Evolutionary conservation across 1,140 invertebrate species (phyloP), one percentile per base, ranked within the genome.

Genomic region (Oryzaephilus surinamensis): DNA sequence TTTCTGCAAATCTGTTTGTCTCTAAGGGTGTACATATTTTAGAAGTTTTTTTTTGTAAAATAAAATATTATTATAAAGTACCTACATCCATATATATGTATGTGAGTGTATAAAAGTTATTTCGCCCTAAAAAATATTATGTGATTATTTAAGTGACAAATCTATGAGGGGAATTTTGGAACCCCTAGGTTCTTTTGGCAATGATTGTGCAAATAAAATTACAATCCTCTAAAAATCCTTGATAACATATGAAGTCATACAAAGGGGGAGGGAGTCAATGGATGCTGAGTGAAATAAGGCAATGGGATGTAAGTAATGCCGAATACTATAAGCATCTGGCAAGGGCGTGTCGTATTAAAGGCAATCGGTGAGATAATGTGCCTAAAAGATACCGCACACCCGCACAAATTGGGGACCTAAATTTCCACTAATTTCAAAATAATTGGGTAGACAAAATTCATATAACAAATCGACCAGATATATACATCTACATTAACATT

Each of bases 251-350:
- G 27, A 38, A 38, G 27, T 38, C 11, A n/a, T 19, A 31, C 27
- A 23, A 21, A 18, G 26, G 32, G 32, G 39, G 39, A 32, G 26
- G 13, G n/a, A 6, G 18, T 32, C n/a, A 12, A 14, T 13, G 8
- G 13, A 5, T 32, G 14, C 12, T 30, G 28, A 15, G n/a, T 15
- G 13, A 13, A 29, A 19, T 34, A 36, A 26, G 38, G 43, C 41
- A 46, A 50, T 50, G 48, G 48, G 34, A 50, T 35, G 48, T 47
- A 50, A 50, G 41, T 50, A n/a, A n/a, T n/a, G n/a, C n/a, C n/a
- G n/a, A 50, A 50, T 47, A 32, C 32, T 23, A 27, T 30, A 31
- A 46, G 48, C 48, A 50, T 50, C 48, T 50, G 48, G 48, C 38
- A 16, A 37, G 43, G 39, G 43, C 39, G 28, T 42, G 37, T 41